These are phyloP conservation scores for Drosophila helvetica DNA, from an alignment of 2,888 invertebrate species.

Conservation along the genomic window DNA sequence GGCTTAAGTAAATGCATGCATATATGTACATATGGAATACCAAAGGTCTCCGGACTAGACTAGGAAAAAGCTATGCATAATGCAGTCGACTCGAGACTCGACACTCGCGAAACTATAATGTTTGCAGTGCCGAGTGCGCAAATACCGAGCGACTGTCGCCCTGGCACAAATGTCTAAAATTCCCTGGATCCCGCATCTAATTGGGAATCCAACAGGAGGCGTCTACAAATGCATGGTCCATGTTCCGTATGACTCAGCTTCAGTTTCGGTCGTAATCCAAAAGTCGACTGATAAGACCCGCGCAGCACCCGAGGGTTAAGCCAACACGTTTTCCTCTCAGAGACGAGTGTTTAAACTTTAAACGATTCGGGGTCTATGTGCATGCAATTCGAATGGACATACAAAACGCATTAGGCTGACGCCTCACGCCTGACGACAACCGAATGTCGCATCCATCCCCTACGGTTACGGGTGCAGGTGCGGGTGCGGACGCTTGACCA, in stretches of 20 bases:
- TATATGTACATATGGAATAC: slow-evolving; percentile 9
- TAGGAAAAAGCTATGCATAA: slow-evolving; percentile 19
- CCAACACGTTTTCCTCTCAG: background rate
- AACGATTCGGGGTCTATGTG: background rate
- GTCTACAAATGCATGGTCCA: background rate
- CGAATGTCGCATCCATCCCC: background rate
- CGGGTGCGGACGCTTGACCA: slow-evolving; percentile 28
- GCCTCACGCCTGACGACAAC: background rate
- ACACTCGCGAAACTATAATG: background rate
- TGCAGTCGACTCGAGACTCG: slow-evolving; percentile 6
- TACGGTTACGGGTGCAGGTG: no score
- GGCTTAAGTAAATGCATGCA: slow-evolving; percentile 10
- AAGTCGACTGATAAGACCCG: background rate
- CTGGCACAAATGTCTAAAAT: background rate
- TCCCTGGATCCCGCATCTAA: background rate
- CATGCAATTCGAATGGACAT: background rate
- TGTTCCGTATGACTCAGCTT: background rate
- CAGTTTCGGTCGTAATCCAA: background rate
- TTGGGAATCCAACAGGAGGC: background rate
- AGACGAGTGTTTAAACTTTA: background rate
- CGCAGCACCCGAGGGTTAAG: background rate
- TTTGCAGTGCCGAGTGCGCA: slow-evolving; percentile 1
- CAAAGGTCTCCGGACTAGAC: slow-evolving; percentile 41
- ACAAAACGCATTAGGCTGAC: slow-evolving; percentile 2
- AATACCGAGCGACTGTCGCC: background rate